phyloP scores from a whole-genome alignment of 2,113 vertebrate genomes.

The Callopanchax toddi region DNA sequence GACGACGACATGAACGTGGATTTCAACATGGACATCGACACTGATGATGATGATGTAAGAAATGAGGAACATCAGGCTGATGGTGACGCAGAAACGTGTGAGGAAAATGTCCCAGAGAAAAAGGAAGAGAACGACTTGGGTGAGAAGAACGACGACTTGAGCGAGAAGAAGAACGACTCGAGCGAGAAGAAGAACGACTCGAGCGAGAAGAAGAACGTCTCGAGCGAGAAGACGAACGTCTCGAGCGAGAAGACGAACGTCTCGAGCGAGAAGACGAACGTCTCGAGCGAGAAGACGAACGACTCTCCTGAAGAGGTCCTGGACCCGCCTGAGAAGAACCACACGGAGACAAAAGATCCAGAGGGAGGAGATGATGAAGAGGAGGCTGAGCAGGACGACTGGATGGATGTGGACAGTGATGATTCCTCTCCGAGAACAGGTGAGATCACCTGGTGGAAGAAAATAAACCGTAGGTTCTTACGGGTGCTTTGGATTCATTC shows the following conservation, averaged over 20 bases:
- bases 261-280: too few species aligned
- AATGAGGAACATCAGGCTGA: neutral
- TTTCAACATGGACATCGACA: conserved; percentile 40
- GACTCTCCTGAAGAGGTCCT: too few species aligned
- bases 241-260: too few species aligned
- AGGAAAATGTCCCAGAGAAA: neutral
- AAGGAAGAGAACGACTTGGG: neutral
- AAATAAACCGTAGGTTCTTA: too few species aligned
- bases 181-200: neutral
- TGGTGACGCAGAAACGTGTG: accelerated
- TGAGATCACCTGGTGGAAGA: conserved; percentile 1
- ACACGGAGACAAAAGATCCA: conserved; percentile 1
- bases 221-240: neutral
- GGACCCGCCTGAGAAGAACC: too few species aligned
- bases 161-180: accelerated
- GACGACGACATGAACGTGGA: conserved; percentile 46
- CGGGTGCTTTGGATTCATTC: too few species aligned
- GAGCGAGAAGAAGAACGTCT: neutral
- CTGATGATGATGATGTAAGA: neutral
- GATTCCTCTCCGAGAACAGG: conserved; percentile 12
- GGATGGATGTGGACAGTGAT: neutral
- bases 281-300: too few species aligned
- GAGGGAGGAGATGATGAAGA: neutral
- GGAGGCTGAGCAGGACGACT: neutral
- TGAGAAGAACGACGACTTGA: neutral